These are phyloP conservation scores for Rhagoletis zephyria DNA, from an alignment of 1,140 invertebrate genomes.

Conservation along the genomic window DNA sequence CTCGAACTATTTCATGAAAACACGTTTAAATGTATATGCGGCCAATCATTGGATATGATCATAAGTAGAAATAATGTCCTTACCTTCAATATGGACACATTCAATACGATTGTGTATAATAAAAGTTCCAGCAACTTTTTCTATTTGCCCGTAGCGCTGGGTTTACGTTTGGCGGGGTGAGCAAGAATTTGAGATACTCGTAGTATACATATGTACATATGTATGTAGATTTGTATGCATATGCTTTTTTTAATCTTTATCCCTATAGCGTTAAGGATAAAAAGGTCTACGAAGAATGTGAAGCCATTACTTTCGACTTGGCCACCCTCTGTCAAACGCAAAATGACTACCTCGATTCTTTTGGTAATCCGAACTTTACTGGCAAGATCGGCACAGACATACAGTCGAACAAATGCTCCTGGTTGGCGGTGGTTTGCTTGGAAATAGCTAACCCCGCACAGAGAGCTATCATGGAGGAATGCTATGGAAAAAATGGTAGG, in stretches of 20 bases:
- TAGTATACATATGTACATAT: neutral
- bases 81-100: neutral
- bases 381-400: conserved; percentile 50
- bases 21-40: conserved; percentile 84
- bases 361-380: neutral
- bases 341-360: conserved; percentile 43
- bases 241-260: neutral
- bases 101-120: neutral
- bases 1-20: conserved; percentile 88
- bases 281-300: conserved; percentile 85
- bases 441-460: conserved; percentile 26
- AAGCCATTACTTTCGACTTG: conserved; percentile 90
- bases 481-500: conserved; percentile 73
- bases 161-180: conserved; percentile 86
- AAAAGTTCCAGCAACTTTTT: conserved; percentile 91
- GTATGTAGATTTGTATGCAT: no score
- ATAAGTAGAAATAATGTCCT: neutral
- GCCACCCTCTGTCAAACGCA: conserved; percentile 89
- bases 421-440: conserved; percentile 11
- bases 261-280: conserved; percentile 79
- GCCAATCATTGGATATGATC: conserved; percentile 83
- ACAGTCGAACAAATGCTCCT: conserved; percentile 14
- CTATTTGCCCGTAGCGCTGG: conserved; percentile 87
- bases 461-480: neutral
- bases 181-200: conserved; percentile 66